phyloP scores from a whole-genome alignment of 2,797 vertebrate species.

The Diplodus sargus region DNA sequence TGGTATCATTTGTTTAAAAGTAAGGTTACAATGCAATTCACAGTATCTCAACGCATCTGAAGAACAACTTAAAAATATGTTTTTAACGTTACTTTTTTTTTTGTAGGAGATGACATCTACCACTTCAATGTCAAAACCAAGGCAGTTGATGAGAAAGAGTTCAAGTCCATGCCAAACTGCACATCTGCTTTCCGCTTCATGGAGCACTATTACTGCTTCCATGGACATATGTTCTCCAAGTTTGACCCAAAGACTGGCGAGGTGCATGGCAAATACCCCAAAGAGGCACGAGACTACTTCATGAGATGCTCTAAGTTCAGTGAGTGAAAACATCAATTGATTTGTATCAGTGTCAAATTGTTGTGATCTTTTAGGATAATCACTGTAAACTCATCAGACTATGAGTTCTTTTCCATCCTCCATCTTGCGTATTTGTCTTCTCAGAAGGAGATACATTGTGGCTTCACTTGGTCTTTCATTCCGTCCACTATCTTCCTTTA shows the following conservation, averaged over 20 bases:
- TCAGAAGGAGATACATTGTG: neutral
- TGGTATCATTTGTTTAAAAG: neutral
- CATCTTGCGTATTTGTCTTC: neutral
- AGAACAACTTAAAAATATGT: neutral
- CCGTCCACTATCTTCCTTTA: too few species aligned
- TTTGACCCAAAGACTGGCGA: constrained; percentile 87
- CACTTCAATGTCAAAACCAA: constrained; percentile 79
- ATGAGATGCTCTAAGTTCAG: constrained; percentile 86
- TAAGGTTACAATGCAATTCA: neutral
- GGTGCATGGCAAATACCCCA: constrained; percentile 83
- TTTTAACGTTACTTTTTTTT: fast-evolving
- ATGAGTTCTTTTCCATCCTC: neutral
- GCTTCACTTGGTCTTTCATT: neutral
- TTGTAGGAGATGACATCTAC: constrained; percentile 76
- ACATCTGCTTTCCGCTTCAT: constrained; percentile 84
- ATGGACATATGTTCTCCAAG: constrained; percentile 85
- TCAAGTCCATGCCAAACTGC: constrained; percentile 83
- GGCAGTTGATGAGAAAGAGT: constrained; percentile 78
- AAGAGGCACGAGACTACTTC: constrained; percentile 88
- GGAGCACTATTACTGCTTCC: constrained; percentile 89
- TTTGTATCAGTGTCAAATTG: neutral
- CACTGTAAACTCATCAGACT: neutral
- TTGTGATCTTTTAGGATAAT: neutral
- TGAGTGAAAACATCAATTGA: constrained; percentile 65
- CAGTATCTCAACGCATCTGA: neutral